Base-by-base conservation (phyloP, 53 echinoderm and acorn worm species). In the Glandiceps talaboti region DNA sequence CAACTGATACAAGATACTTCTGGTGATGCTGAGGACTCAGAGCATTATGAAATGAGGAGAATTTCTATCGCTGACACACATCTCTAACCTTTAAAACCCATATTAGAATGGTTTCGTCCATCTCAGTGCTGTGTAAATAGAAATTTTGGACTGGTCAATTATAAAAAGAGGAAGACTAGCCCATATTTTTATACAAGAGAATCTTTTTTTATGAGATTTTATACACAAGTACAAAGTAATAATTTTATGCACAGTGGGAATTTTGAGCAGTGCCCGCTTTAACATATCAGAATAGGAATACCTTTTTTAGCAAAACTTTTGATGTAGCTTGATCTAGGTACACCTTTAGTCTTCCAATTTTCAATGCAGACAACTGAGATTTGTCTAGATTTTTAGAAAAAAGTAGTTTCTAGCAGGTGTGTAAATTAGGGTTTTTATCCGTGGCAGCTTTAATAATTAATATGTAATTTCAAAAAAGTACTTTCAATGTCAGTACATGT, bases 1-100 rank as follows among this genome's bases (percentile, higher is more conserved):
- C 64, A 45, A 20, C 64, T 45, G 6, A 45, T 45, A 12, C 64
- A 12, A 45, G 88, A 90, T 30, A 76, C 73, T 12, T 83, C 86
- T 0, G 84, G 82, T 27, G 97, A 97, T 76, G 82, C 87, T 10
- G 83, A 81, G 31, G 97, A 93, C 32, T 6, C 64, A 45, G 64
- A 45, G 20, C 97, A 93, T 64, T 97, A 97, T 64, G 89, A 93
- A 84, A 83, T 97, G 82, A 87, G 93, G 72, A 85, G 91, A 30
- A 93, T 97, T 31, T 86, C 87, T 29, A 97, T 97, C 25, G 97
- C 97, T 25, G 97, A 97, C 80, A 97, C 97, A 25, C 97, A 97
- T 79, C 86, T 97, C 33, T 94, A 84, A 94, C 82, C 80, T 29
- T 33, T 27, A 73, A 80, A 1, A 28, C 12, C 31, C 12, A 27